These are phyloP conservation scores for Alloplasta piceator DNA, from an alignment of 2,888 invertebrate genomes.

Conservation along the genomic window DNA sequence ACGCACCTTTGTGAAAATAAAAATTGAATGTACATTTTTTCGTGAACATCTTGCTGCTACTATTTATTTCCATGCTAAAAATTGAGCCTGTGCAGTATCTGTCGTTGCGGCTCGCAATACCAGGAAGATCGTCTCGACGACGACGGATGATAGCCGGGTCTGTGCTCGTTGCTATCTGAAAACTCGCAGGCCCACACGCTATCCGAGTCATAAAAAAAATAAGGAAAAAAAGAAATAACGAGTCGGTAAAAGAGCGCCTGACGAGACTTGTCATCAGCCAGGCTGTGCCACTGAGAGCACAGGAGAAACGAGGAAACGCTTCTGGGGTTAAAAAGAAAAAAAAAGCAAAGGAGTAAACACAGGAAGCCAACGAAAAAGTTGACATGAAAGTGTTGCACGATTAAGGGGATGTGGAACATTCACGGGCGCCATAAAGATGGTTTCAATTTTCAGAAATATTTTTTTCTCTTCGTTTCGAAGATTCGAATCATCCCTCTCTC, in stretches of 20 bases:
- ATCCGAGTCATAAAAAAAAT: conserved; percentile 31
- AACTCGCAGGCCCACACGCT: conserved; percentile 45
- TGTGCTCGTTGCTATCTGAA: conserved; percentile 54
- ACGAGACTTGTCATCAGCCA: conserved; percentile 47
- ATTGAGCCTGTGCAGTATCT: conserved; percentile 12
- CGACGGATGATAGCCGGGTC: conserved; percentile 48
- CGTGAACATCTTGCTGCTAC: background rate
- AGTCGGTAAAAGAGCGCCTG: conserved; percentile 5
- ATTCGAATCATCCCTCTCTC: too few relatives aligned
- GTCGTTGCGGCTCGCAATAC: conserved; percentile 23
- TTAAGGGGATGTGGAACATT: too few relatives aligned
- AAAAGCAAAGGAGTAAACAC: conserved; percentile 54
- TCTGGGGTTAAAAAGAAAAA: conserved; percentile 9
- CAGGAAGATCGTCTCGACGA: conserved; percentile 43
- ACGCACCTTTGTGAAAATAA: too few relatives aligned
- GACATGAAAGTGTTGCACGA: too few relatives aligned
- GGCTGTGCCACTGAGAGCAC: conserved; percentile 42
- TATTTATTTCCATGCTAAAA: conserved; percentile 42
- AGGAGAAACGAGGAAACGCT: conserved; percentile 47
- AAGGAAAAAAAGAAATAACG: conserved; percentile 1
- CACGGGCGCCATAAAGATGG: too few relatives aligned
- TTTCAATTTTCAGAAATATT: too few relatives aligned
- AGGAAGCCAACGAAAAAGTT: conserved; percentile 37
- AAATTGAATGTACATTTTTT: background rate
- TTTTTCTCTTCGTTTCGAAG: too few relatives aligned